phyloP scores from a whole-genome alignment of 53 echinoderm and acorn worm species.

The Actinopyga echinites region DNA sequence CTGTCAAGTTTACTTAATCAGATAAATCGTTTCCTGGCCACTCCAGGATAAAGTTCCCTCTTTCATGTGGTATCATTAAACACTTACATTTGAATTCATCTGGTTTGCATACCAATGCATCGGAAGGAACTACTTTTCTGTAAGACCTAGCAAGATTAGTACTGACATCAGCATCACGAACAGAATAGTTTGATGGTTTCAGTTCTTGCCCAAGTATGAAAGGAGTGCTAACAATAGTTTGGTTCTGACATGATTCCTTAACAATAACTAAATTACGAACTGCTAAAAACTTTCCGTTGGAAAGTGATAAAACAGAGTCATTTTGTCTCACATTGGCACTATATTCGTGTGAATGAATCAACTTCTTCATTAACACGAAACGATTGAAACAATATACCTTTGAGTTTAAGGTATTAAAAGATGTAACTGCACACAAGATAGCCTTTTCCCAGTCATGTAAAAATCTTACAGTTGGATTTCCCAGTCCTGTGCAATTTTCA shows the following conservation, averaged over 20 bases:
- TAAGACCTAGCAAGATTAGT: not conserved
- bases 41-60: not conserved
- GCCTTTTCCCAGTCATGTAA: conserved; percentile 6
- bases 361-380: conserved; percentile 4
- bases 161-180: not conserved
- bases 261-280: not conserved
- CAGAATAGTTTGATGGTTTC: not conserved
- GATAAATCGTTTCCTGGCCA: not conserved
- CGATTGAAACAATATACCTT: not conserved
- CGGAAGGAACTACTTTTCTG: not conserved
- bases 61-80: not conserved
- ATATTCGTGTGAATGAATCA: conserved; percentile 15
- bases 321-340: not conserved
- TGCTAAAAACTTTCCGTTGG: not conserved
- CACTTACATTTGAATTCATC: not conserved
- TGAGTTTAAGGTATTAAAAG: not conserved
- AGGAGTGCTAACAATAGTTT: not conserved
- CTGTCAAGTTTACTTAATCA: not conserved
- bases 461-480: not conserved
- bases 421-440: not conserved
- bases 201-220: not conserved
- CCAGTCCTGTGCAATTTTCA: not conserved
- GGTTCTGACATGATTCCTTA: not conserved
- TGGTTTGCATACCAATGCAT: not conserved
- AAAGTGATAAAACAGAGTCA: not conserved